phyloP scores from a whole-genome alignment of 2,888 invertebrate genomes.

The Entomobrya multifasciata region DNA sequence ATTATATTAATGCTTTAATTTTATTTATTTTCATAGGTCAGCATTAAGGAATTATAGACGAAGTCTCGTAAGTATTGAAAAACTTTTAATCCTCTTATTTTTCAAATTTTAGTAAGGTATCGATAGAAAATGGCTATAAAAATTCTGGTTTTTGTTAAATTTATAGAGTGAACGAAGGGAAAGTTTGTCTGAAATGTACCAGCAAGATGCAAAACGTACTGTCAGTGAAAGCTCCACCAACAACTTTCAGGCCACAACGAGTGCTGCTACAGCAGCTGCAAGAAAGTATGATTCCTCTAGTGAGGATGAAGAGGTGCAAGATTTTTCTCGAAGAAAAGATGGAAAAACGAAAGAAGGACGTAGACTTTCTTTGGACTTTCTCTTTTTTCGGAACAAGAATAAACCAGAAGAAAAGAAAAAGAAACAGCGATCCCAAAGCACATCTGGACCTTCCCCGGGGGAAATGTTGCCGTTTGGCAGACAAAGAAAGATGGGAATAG shows the following conservation, averaged over 20 bases:
- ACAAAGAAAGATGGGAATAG: background rate
- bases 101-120: background rate
- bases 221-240: conserved; percentile 34
- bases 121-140: background rate
- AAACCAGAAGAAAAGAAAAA: conserved; percentile 50
- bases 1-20: background rate
- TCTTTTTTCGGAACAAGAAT: conserved; percentile 45
- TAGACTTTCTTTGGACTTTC: conserved; percentile 66
- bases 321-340: background rate
- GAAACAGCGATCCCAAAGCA: conserved; percentile 52
- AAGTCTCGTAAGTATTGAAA: conserved; percentile 28
- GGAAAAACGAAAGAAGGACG: conserved; percentile 17
- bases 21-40: conserved; percentile 27
- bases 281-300: too few species aligned
- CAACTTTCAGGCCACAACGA: too few species aligned
- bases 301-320: conserved; percentile 33
- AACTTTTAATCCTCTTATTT: background rate
- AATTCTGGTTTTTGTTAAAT: background rate
- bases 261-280: too few species aligned
- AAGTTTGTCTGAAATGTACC: conserved; percentile 12
- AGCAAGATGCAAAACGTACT: conserved; percentile 30
- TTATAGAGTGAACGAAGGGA: conserved; percentile 22
- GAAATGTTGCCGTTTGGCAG: background rate
- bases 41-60: conserved; percentile 51
- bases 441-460: background rate